Base-by-base conservation (phyloP, 1,140 invertebrate genomes). In the Chrysoperla carnea region DNA sequence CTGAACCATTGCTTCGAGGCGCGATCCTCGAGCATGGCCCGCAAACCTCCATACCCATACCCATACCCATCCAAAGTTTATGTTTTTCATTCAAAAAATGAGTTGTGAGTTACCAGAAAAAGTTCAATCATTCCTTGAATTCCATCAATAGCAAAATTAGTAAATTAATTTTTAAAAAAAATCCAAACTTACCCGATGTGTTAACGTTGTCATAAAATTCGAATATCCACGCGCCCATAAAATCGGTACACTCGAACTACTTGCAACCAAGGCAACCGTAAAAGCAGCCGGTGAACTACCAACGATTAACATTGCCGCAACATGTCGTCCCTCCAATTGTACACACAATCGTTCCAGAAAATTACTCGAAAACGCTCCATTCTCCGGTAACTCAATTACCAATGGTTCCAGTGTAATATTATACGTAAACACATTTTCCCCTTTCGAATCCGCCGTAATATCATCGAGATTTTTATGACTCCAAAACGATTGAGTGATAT, bases 251-350 rank as follows among this genome's bases (percentile, higher is more conserved):
- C 56, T 52, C 23, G 56, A 48, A 33, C 61, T 53, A 17, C 48
- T 54, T 9, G 61, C 60, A 7, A 61, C 55, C 43, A 61, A 39
- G 27, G 55, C 54, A 35, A 62, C 56, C 6, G 58, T 61, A 44
- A 58, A 58, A 1, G 59, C 60, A 28, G 62, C 60, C 36, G 59
- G 59, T 9, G 58, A 55, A 46, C 57, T 48, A 11, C 62, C 61
- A 37, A 64, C 46, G 14, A 64, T 50, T 38, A 64, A 43, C 14
- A 62, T 49, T 4, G 55, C 61, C 11, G 56, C 52, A 14, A 64
- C 54, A 37, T 59, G 57, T 46, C 58, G 55, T 3, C 53, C 54
- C 31, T 63, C 57, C 35, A 60, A 57, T 41, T 54, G 50, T 5
- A 50, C 46, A 50, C 62, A 64, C 11, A 62, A 36, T n/a, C 40